Evolutionary conservation across 35 echinoderm and acorn worm species (phyloP), one percentile per base, ranked within the genome.

Genomic region (Anneissia japonica): DNA sequence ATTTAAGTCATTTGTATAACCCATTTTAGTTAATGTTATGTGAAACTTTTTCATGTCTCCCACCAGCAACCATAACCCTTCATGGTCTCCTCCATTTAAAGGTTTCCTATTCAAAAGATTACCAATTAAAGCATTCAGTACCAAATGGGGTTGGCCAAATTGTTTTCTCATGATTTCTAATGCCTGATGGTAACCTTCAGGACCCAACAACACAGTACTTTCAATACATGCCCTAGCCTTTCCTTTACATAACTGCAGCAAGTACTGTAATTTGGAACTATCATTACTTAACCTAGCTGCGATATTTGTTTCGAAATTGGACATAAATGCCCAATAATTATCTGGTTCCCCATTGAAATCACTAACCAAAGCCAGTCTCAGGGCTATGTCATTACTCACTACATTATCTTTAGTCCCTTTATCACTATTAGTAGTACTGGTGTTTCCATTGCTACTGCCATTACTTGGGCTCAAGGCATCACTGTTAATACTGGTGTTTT

Each of bases 91-190:
- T 34, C 31, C 32, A 85, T 32, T 38, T 74, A 74, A 17, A 74
- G 1, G 83, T n/a, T 85, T 85, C 39, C 83, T 77, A 36, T 64
- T 77, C 7, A 74, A 38, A 41, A 86, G 46, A 39, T 85, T 85
- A 43, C 33, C 12, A 73, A 86, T 77, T 14, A 86, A 36, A 12
- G 84, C 40, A 45, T 86, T 85, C 30, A 85, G 30, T 19, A 85
- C 56, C 38, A 86, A 86, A 86, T 86, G 84, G n/a, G 84, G 73
- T 86, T 86, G 74, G 26, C 84, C 84, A 39, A 86, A 86, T 39
- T 77, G 84, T 40, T 0, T 40, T 77, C 77, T 77, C 3, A 85
- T 34, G 73, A 85, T 85, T 5, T 0, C 35, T 35, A 85, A 72
- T 4, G 84, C 84, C 31, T 77, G 84, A 30, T 86, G 36, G 31